Conservation (phyloP, 1,140 invertebrate species). For the Drosophila lowei region DNA sequence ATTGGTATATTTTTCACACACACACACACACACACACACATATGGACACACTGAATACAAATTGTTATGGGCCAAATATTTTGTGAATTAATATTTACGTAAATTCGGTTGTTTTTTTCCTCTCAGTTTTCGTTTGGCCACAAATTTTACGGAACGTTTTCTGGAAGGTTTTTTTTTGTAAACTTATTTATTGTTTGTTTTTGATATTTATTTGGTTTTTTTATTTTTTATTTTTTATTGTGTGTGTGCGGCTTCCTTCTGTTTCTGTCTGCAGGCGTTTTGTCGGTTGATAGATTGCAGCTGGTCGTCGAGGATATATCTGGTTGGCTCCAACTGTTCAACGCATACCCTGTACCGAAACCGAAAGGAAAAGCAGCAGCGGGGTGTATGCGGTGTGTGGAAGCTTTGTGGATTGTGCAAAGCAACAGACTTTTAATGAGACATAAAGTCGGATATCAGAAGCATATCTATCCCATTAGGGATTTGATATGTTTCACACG, state of each 20-base stretch:
- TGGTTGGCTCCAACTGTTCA: conserved; percentile 43
- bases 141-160: conserved; percentile 37
- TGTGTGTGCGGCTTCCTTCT: conserved; percentile 64
- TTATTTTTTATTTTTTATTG: conserved; percentile 33
- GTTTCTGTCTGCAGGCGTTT: conserved; percentile 74
- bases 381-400: too few relatives aligned
- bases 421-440: too few relatives aligned
- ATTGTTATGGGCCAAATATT: conserved; percentile 47
- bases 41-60: conserved; percentile 45
- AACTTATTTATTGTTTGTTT: conserved; percentile 12
- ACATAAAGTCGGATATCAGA: too few relatives aligned
- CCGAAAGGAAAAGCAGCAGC: too few relatives aligned
- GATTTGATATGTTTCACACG: too few relatives aligned
- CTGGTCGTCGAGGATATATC: conserved; percentile 55
- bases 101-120: conserved; percentile 55
- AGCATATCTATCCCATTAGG: too few relatives aligned
- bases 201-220: conserved; percentile 36
- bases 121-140: conserved; percentile 39
- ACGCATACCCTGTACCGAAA: conserved; percentile 7
- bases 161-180: conserved; percentile 11
- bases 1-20: conserved; percentile 71
- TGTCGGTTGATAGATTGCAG: conserved; percentile 77
- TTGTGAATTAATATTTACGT: conserved; percentile 72
- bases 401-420: too few relatives aligned
- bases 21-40: conserved; percentile 26